Base-by-base conservation (phyloP, 2,888 invertebrate species). In the Ametastegia equiseti region DNA sequence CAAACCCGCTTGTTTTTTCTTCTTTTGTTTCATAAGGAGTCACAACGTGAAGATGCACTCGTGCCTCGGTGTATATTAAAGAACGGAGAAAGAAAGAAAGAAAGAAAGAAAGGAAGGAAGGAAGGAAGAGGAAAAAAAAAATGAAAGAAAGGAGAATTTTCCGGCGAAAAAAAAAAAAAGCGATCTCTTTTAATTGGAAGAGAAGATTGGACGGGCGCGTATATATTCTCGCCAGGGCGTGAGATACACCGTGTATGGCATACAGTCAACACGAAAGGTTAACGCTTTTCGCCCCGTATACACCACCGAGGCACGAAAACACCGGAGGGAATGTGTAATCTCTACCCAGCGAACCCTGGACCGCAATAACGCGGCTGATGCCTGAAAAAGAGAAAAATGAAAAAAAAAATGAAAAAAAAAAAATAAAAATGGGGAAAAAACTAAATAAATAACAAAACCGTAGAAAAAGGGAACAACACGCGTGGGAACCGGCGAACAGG, bases 121-220 rank as follows among this genome's bases (percentile, higher is more conserved):
- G n/a, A n/a, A n/a, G n/a, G n/a, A n/a, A n/a, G n/a, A n/a, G n/a
- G n/a, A n/a, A n/a, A n/a, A n/a, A n/a, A n/a, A n/a, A n/a, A n/a
- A n/a, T n/a, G n/a, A n/a, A n/a, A n/a, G n/a, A n/a, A n/a, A n/a
- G n/a, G n/a, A n/a, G n/a, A n/a, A 11, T 9, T 30, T 57, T 27
- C 1, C 4, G 57, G 11, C 57, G 1, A 19, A 11, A 11, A 23
- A 3, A 11, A 57, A 19, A 11, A 57, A 19, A 30, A 15, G 3
- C 5, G n/a, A 67, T 67, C 45, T 77, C 71, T 82, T 73, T 83
- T 83, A 83, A 82, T 82, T 82, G 57, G 80, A 47, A 47, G 50
- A 63, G 78, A 81, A 79, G 36, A 63, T 80, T 73, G 75, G 69
- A 69, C 63, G 82, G 63, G 73, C 71, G 71, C 63, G 65, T 78